Evolutionary conservation across 2,113 vertebrate species (phyloP).

Genomic region (Corapipo altera): DNA sequence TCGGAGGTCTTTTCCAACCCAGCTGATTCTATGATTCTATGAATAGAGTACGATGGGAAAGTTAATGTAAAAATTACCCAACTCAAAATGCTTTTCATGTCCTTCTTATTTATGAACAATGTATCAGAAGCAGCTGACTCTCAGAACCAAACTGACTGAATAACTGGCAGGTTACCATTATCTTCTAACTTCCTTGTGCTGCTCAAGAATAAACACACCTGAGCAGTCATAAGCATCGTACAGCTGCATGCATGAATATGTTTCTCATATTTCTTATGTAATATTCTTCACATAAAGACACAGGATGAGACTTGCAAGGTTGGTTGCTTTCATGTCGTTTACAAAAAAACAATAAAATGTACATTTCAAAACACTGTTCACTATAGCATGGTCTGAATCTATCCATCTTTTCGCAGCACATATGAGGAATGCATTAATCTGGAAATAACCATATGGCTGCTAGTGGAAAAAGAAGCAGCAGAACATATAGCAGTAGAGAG

Average conservation of each 20-base stretch:
- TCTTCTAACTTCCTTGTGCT: background rate
- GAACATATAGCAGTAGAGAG: background rate
- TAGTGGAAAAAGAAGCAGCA: background rate
- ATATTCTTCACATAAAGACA: background rate
- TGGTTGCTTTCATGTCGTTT: background rate
- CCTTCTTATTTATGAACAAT: background rate
- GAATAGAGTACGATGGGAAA: background rate
- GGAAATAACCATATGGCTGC: background rate
- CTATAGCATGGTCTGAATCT: background rate
- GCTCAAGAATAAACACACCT: background rate
- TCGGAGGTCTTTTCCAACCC: no score
- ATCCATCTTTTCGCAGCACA: background rate
- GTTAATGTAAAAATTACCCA: background rate
- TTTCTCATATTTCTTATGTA: background rate
- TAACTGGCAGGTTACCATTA: background rate
- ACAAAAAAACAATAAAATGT: background rate
- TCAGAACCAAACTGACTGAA: background rate
- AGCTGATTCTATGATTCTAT: no score
- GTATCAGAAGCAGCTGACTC: background rate
- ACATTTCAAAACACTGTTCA: slow-evolving; percentile 1
- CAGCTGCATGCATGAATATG: background rate
- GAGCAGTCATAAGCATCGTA: background rate
- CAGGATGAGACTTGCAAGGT: background rate
- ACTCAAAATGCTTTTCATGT: background rate
- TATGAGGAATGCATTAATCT: background rate